Evolutionary conservation across 2,113 vertebrate genomes (phyloP), one percentile per base, ranked within the genome.

Genomic region (Tricholaema leucomelas): DNA sequence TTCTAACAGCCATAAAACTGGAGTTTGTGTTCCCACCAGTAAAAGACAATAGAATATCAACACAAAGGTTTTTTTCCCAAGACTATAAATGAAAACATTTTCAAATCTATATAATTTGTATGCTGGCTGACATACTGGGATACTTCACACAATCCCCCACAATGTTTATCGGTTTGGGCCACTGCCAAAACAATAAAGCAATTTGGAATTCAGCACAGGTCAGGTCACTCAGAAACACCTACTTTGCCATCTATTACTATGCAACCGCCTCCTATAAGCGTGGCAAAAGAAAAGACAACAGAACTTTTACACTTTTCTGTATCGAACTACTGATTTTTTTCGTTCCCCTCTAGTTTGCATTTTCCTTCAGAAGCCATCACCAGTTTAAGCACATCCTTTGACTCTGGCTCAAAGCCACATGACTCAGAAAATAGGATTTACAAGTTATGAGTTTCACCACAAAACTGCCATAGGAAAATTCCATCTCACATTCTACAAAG

Each of bases 291-390:
- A 56, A 81, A 79, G 82, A 25, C 2, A 44, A 23, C 8, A 66
- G 28, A 73, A 59, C 59, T 87, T 85, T 59, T 33, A 93, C 59
- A 6, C 8, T 20, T 69, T 2, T 84, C 35, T 85, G 2, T 40
- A 64, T 55, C 23, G 23, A 4, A 15, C 4, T 46, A 20, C 6
- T 4, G 46, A 23, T 60, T 44, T n/a, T 4, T 3, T 3, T 1
- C 2, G 0, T 3, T 0, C 8, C 11, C 2, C 7, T 73, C 6
- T 76, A 36, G 65, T 70, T 66, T 85, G 1, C 20, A 46, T 59
- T 65, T 78, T 81, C 61, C 31, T 72, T 73, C 63, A n/a, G 67
- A 77, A 82, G 36, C 10, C 63, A 10, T 35, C 36, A 61, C 9
- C 36, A 50, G 2, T 75, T 84, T 65, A 75, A 24, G 30, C 80